Conservation (phyloP, 2,797 vertebrate genomes). For the Taenioides sp. region DNA sequence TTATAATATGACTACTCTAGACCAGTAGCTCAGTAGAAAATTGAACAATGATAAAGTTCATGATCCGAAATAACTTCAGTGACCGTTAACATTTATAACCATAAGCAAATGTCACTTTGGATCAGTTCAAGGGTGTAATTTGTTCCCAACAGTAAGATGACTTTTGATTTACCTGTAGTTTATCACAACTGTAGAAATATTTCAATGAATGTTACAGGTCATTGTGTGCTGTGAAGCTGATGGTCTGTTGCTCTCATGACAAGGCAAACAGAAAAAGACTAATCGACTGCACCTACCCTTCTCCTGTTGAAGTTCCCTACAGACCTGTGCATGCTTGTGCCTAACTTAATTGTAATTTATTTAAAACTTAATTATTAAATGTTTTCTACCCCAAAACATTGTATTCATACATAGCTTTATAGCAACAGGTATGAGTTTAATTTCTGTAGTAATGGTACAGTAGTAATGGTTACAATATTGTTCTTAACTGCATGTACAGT, state of each 20-base stretch:
- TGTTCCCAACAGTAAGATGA: background rate
- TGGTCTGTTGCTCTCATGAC: conserved; percentile 62
- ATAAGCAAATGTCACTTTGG: background rate
- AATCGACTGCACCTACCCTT: conserved; percentile 77
- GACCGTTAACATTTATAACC: background rate
- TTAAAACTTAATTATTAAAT: background rate
- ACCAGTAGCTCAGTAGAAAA: background rate
- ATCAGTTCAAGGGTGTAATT: background rate
- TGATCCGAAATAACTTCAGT: background rate
- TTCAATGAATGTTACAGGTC: conserved; percentile 9
- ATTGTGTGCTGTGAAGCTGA: conserved; percentile 32
- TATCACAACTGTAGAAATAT: background rate
- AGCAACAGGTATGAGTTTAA: background rate
- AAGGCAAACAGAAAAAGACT: conserved; percentile 66
- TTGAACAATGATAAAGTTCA: background rate
- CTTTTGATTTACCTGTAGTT: background rate
- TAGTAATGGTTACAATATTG: background rate
- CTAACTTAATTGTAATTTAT: conserved; percentile 1
- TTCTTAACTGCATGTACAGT: background rate
- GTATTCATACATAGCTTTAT: background rate
- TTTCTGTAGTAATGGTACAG: background rate
- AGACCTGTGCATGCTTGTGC: conserved; percentile 26
- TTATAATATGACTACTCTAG: background rate
- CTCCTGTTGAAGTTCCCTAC: conserved; percentile 68
- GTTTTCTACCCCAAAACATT: background rate